Conservation (phyloP, 53 echinoderm and acorn worm genomes). For the Echinarachnius parma region DNA sequence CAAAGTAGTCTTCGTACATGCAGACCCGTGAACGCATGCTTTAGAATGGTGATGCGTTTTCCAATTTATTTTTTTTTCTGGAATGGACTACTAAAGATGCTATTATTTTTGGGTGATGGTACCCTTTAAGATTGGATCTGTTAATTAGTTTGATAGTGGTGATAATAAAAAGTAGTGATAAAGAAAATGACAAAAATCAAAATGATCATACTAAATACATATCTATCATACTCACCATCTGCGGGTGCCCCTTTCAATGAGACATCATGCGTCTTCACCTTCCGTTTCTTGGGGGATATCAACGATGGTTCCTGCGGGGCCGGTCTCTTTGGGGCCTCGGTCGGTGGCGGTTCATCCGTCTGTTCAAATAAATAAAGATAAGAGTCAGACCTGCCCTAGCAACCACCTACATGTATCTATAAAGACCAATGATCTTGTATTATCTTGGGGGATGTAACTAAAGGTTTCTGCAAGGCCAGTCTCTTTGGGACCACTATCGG, state of each 20-base stretch:
- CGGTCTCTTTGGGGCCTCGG: slow-evolving; percentile 70
- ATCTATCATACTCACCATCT: slow-evolving; percentile 78
- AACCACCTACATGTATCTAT: too few species aligned
- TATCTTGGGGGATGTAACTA: slow-evolving; percentile 71
- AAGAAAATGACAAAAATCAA: background rate
- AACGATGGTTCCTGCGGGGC: slow-evolving; percentile 56
- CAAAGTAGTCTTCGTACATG: too few species aligned
- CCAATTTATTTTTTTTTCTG: too few species aligned
- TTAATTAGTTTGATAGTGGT: too few species aligned
- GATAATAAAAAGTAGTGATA: too few species aligned
- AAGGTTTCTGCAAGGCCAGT: slow-evolving; percentile 49
- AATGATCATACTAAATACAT: background rate
- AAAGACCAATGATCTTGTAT: slow-evolving; percentile 78
- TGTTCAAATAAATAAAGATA: background rate
- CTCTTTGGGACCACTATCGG: slow-evolving; percentile 73
- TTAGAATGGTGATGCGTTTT: too few species aligned
- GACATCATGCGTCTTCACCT: slow-evolving; percentile 80
- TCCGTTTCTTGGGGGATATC: slow-evolving; percentile 90
- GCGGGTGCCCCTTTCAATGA: slow-evolving; percentile 67
- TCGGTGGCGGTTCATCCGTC: slow-evolving; percentile 85
- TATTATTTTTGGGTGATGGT: too few species aligned
- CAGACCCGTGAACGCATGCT: too few species aligned
- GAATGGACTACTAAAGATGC: too few species aligned
- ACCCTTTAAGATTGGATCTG: too few species aligned
- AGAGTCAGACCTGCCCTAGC: background rate